Percentiles rank a stretch among this genome's conserved stretches.
Evolutionary conservation across 1,140 invertebrate genomes (phyloP).

Genomic region (Drosophila bocqueti): DNA sequence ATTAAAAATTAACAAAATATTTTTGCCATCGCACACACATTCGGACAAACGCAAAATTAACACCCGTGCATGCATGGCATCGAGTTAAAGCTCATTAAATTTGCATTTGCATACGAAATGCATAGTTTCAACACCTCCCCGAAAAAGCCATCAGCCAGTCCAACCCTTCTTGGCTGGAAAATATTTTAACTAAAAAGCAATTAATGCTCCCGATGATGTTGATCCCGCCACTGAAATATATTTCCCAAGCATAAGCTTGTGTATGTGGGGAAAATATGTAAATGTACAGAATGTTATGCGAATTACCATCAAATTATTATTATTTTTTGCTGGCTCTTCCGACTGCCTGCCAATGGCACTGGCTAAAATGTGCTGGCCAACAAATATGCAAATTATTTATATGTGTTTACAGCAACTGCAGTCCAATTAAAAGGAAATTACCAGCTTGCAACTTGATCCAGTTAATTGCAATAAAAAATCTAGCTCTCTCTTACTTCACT

Average conservation of each 20-base stretch:
- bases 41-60: conserved; percentile 45
- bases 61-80: conserved; percentile 42
- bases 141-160: conserved; percentile 1
- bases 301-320: conserved; percentile 60
- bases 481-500: neutral
- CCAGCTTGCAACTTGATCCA: conserved; percentile 18
- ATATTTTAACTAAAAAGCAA: conserved; percentile 63
- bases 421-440: conserved; percentile 67
- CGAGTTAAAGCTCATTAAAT: conserved; percentile 79
- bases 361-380: conserved; percentile 55
- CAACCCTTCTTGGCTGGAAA: conserved; percentile 11
- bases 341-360: conserved; percentile 31
- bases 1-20: conserved; percentile 82
- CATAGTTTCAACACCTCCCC: conserved; percentile 65
- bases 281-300: conserved; percentile 50
- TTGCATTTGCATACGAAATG: conserved; percentile 76
- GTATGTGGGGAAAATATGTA: conserved; percentile 42
- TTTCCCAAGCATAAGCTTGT: conserved; percentile 7
- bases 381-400: conserved; percentile 63
- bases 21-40: conserved; percentile 35
- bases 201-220: conserved; percentile 49
- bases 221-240: conserved; percentile 49
- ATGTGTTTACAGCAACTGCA: conserved; percentile 37
- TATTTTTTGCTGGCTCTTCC: conserved; percentile 43
- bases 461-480: neutral